Base-by-base conservation (phyloP, 2,113 vertebrate species). In the Eidolon helvum region DNA sequence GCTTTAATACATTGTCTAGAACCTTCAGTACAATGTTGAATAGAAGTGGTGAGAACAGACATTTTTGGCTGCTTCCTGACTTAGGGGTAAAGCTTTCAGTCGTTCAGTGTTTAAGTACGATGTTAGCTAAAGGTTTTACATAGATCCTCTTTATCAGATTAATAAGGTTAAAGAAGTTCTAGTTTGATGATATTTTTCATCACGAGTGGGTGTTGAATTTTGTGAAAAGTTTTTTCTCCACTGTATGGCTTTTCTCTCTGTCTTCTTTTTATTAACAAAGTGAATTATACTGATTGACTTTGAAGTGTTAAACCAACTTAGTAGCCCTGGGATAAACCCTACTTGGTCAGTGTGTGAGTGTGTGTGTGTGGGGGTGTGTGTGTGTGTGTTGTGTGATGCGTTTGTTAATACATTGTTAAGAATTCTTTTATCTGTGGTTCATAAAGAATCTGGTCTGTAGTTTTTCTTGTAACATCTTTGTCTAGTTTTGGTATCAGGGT, bases 211-310 rank as follows among this genome's bases (percentile, higher is more conserved):
- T 86, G 28, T 79, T 95, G 65, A 72, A 50, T 86, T 79, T 95
- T 95, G 40, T 90, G 40, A 50, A 50, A 61, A 33, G n/a, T 77
- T 90, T 84, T 45, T 75, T 68, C 71, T 45, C 12, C 35, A 72
- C 72, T 79, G 65, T 24, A 19, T 78, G 43, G 21, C 1, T 79
- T 71, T 91, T 59, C 57, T 66, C 14, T 53, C 12, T 77, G 43
- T 45, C 43, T 71, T 93, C n/a, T 87, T 80, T 26, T 35, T 79
- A 4, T 86, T 91, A 53, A n/a, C 74, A 33, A 26, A 10, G 26
- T 87, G 19, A 48, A 79, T 71, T 91, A 72, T 19, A 74, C 28
- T 72, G 57, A 87, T 92, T 91, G 45, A 80, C 91, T 87, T 91
- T 90, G 55, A 80, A 72, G 53, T 38, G 18, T 53, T 87, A 45